Base-by-base conservation (phyloP, 2,888 invertebrate species). In the Orchesella flavescens region DNA sequence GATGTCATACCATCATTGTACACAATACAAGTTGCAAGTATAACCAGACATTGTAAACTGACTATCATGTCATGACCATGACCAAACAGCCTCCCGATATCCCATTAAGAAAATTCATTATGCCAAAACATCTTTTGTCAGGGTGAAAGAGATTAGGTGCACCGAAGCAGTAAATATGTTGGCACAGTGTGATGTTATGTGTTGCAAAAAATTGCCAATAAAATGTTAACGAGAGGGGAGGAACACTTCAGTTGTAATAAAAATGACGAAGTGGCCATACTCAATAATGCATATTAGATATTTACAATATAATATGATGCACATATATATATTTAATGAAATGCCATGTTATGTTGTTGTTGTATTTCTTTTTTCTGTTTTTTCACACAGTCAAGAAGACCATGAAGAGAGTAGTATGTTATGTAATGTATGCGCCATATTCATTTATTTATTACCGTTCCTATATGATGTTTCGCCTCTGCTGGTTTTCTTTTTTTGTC, bases 161-260 rank as follows among this genome's bases (percentile, higher is more conserved):
- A 34, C 34, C 34, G 23, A 15, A 17, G 59, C 59, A 59, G 59
- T 59, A 59, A 21, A 57, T 10, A 57, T 57, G 57, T 21, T 19
- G 21, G 17, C 17, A 10, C 57, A 57, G 73, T 72, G 63, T 61
- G 24, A 49, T 73, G 43, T n/a, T 23, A 63, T 10, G 55, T 53
- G 24, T 75, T 75, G 73, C 59, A 69, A 77, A 69, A 69, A 76
- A 66, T 68, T 78, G 49, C 49, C 61, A 69, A 78, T 71, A 78
- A 79, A 79, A 79, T 72, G 78, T 63, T 71, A 63, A 71, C 78
- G 71, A 68, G 71, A 49, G 49, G 71, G 53, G 53, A 61, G 17
- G 43, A 49, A 65, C 72, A 71, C 10, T 77, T 77, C 43, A 23
- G 13, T 55, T 57, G 65, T 21, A 55, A 80, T 73, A 72, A 72